Percentiles rank a stretch among this genome's conserved stretches.
Conservation (phyloP, 2,888 invertebrate genomes). For the Nipponacmea schrenckii region DNA sequence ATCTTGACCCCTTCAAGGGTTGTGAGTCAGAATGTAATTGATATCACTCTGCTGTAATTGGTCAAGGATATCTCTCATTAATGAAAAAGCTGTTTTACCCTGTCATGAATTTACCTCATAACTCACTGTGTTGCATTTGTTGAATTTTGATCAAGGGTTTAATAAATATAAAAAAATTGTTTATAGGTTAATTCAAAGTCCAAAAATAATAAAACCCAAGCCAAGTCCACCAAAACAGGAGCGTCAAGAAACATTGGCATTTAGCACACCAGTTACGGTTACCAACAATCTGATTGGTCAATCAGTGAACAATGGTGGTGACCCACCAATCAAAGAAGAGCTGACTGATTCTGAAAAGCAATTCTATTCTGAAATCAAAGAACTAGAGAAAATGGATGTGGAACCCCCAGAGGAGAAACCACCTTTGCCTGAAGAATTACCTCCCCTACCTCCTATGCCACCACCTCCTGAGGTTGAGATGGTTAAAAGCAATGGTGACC, state of each 20-base stretch:
- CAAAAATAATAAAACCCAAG: not conserved
- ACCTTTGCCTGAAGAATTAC: conserved; percentile 6
- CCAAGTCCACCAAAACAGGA: not conserved
- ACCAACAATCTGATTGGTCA: not conserved
- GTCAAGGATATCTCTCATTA: no score
- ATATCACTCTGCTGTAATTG: no score
- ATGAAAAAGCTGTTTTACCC: no score
- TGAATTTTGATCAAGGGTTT: no score
- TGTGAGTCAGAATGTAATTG: no score
- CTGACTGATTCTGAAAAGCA: conserved; percentile 4
- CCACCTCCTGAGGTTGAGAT: not conserved
- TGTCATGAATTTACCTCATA: no score
- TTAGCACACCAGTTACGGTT: not conserved
- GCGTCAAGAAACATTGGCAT: not conserved
- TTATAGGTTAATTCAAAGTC: not conserved
- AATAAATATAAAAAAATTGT: not conserved
- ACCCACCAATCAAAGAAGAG: not conserved
- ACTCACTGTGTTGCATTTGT: no score
- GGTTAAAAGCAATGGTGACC: not conserved
- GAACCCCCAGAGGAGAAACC: conserved; percentile 9
- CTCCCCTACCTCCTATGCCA: not conserved
- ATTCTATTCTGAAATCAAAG: conserved; percentile 12
- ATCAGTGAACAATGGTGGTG: not conserved
- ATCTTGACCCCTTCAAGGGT: no score
- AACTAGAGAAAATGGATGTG: conserved; percentile 10